Evolutionary conservation across 1,140 invertebrate species (phyloP).

Genomic region (Aphelenchoides fujianensis): DNA sequence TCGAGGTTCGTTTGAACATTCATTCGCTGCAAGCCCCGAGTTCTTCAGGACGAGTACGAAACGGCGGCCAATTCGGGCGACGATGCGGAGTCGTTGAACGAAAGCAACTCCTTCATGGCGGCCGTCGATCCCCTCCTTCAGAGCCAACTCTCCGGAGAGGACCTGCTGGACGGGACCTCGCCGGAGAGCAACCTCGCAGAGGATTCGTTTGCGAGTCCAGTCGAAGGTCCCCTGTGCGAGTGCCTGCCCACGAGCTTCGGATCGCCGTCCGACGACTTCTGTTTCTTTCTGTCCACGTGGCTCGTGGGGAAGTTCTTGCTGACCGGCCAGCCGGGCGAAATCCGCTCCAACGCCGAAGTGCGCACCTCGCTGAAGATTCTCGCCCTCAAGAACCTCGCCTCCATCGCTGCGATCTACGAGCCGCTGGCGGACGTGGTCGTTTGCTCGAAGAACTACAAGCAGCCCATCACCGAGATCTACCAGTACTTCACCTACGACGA

Average conservation of each 20-base stretch:
- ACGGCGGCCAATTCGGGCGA: background rate
- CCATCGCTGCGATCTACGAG: constrained; percentile 10
- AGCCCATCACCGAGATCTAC: background rate
- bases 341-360: constrained; percentile 7
- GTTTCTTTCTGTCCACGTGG: background rate
- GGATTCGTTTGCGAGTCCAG: background rate
- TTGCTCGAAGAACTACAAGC: background rate
- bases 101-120: background rate
- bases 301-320: constrained; percentile 3
- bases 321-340: constrained; percentile 10
- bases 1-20: background rate
- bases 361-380: constrained; percentile 9
- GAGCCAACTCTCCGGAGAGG: background rate
- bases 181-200: background rate
- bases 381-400: constrained; percentile 10
- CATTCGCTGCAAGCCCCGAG: background rate
- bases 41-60: constrained; percentile 1
- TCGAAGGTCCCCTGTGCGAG: constrained; percentile 9
- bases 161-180: background rate
- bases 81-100: background rate
- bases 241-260: background rate
- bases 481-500: background rate
- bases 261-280: background rate
- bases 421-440: background rate
- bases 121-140: background rate